Conservation (phyloP, 2,113 vertebrate species). For the Sterna hirundo region DNA sequence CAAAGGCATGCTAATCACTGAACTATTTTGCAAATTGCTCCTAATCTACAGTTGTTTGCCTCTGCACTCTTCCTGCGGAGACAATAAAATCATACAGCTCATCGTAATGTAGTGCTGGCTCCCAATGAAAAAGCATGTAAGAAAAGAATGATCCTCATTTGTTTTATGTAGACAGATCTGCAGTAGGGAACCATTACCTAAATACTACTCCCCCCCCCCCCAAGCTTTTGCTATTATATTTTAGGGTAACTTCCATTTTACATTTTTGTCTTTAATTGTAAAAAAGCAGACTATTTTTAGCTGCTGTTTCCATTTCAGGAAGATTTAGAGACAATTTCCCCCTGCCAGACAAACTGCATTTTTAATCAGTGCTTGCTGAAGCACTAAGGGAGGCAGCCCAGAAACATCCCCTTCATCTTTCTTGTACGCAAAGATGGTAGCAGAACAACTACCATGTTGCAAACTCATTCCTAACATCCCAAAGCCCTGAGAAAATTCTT, state of each 20-base stretch:
- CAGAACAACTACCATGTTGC: background rate
- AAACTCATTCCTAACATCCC: background rate
- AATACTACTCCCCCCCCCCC: background rate
- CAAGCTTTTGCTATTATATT: background rate
- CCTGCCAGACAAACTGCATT: background rate
- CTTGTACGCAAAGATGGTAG: background rate
- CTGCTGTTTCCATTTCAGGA: background rate
- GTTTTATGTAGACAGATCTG: background rate
- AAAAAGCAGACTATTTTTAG: background rate
- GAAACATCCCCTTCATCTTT: background rate
- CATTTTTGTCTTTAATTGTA: background rate
- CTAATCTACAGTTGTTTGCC: background rate
- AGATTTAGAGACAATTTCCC: background rate
- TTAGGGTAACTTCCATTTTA: background rate
- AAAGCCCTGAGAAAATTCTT: background rate
- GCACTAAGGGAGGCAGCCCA: background rate
- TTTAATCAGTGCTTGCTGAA: background rate
- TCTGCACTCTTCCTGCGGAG: background rate
- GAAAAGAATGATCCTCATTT: background rate
- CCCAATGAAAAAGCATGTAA: background rate
- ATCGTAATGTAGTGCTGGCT: fast-evolving
- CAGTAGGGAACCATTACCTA: background rate
- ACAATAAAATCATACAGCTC: background rate
- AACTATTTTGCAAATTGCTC: background rate
- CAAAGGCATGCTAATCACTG: background rate